Conservation (phyloP, 2,888 invertebrate species). For the Acanthosepion pharaonis region DNA sequence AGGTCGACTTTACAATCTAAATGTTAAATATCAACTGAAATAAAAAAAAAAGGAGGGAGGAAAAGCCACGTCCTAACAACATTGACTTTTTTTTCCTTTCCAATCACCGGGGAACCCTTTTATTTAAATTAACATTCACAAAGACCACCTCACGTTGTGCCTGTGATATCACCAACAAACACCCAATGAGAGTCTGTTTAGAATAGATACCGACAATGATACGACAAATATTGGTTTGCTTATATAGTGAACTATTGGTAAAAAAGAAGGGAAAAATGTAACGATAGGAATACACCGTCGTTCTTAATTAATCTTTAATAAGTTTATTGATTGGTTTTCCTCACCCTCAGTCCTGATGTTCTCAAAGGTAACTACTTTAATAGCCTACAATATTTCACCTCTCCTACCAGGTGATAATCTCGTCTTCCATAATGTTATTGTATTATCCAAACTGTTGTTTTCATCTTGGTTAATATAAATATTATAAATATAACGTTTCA, state of each 20-base stretch:
- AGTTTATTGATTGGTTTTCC: too few species aligned
- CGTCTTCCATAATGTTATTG: too few species aligned
- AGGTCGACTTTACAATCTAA: neutral
- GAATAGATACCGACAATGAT: neutral
- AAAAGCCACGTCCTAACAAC: neutral
- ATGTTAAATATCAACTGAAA: neutral
- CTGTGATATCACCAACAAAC: neutral
- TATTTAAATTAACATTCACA: neutral
- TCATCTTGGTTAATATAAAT: too few species aligned
- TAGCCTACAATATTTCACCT: too few species aligned
- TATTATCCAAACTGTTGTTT: too few species aligned
- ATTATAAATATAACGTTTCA: too few species aligned
- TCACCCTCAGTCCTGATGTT: too few species aligned
- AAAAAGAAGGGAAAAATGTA: too few species aligned
- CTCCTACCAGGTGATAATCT: too few species aligned
- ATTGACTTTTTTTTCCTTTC: neutral
- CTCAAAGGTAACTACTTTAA: too few species aligned
- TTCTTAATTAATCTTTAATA: too few species aligned
- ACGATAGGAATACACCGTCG: too few species aligned
- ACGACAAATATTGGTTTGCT: neutral
- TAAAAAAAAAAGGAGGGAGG: neutral
- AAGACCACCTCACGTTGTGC: neutral
- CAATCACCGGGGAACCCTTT: conserved; percentile 6
- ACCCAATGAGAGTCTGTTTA: neutral
- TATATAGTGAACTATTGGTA: neutral